Evolutionary conservation across 1,140 invertebrate species (phyloP), one percentile per base, ranked within the genome.

Genomic region (Drosophila littoralis): DNA sequence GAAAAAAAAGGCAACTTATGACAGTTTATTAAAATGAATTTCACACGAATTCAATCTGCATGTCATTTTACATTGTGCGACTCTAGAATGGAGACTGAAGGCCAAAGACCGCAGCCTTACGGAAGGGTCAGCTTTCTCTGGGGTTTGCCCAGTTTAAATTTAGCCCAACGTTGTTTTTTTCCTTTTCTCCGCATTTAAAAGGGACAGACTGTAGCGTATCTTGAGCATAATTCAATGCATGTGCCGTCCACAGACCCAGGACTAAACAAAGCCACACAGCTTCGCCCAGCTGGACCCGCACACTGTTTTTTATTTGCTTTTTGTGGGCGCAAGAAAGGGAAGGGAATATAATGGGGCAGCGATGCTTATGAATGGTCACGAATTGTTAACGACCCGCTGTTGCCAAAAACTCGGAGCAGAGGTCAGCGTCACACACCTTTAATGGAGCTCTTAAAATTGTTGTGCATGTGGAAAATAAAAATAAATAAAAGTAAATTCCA

Each of bases 11-110:
- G 40, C 77, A 77, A 84, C 66, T 80, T 84, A 63, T 83, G 76
- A 67, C 84, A 83, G 83, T 89, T 89, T 88, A 80, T 89, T 84
- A 80, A 89, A 89, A 77, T 63, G 83, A 59, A 80, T 77, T 84
- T 68, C 65, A 51, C 80, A 77, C 67, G 80, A 88, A 84, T 89
- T 80, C 80, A 88, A 88, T 88, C 80, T 89, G 55, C 57, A 46
- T 59, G 57, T 35, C 57, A 59, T 46, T 59, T 59, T 8, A 10
- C 55, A 33, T 45, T 46, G 32, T 33, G 22, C 22, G 22, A 22
- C 22, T 22, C 22, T 22, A 22, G 22, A n/a, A 12, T 57, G 28
- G 8, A 10, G 32, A 35, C 13, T 13, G 35, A 13, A 48, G 57
- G 22, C 22, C 15, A 61, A 61, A 46, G 57, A 59, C 57, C 57